Evolutionary conservation across 1,140 invertebrate species (phyloP), one percentile per base, ranked within the genome.

Genomic region (Glomeris maerens): DNA sequence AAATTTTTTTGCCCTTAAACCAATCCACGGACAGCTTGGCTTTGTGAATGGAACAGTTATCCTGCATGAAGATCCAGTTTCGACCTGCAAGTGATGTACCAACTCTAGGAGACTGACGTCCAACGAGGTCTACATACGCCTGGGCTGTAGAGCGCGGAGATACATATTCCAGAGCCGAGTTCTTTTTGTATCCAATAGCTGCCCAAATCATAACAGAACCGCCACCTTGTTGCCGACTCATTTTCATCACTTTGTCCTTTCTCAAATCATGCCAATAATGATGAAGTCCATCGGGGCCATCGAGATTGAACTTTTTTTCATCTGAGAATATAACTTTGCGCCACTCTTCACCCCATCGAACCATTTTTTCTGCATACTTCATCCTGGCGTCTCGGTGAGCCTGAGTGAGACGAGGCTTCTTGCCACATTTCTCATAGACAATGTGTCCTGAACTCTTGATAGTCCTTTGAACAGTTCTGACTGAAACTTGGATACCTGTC

Each of bases 11-110:
- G 4, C 59, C 55, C 4, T 50, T 28, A 46, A 60, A 57, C 53
- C 52, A 64, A 36, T 60, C 52, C 50, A 4, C 47, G 22, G 56
- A 60, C n/a, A n/a, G n/a, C n/a, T n/a, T n/a, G n/a, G n/a, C n/a
- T n/a, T n/a, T n/a, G n/a, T n/a, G n/a, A n/a, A 62, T 57, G 27
- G 58, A 50, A n/a, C 65, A 63, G 55, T 65, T 67, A 52, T 64
- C 66, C 42, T 68, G 63, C 51, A 59, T 55, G 50, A 60, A 65
- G 27, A 17, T 23, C 4, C 13, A 46, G 20, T n/a, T 13, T 46
- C 25, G 23, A 4, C 26, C 45, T 4, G 25, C 20, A n/a, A 46
- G 5, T n/a, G n/a, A n/a, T n/a, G 26, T 27, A 27, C 25, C 45
- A 25, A 27, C 26, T 46, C 14, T 14, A 23, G 29, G 22, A 23